Evolutionary conservation across 2,113 vertebrate species (phyloP), one percentile per base, ranked within the genome.

Genomic region (Isichthys henryi): DNA sequence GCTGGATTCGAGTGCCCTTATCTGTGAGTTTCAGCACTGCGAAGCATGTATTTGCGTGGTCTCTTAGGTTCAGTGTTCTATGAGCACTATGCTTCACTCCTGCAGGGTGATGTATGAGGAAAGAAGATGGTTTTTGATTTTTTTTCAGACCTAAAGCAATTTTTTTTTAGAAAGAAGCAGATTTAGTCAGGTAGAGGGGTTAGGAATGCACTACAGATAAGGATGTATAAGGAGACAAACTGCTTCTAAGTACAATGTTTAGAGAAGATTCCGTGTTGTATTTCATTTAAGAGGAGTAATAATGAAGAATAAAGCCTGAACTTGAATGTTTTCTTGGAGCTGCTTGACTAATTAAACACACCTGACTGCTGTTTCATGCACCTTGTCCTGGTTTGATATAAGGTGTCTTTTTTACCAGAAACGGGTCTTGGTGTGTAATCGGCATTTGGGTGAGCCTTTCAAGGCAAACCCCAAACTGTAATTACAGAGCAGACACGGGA

Each of bases 341-440:
- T 10, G n/a, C 70, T n/a, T 80, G 74, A 13, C 31, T 17, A 77
- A 77, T 77, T 77, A 77, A 77, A 77, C 74, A 17, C 35, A 39
- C 35, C 31, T 39, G 89, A 89, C 39, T 56, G 77, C 35, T 87
- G 83, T 27, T 89, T 77, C 58, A 23, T 66, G 11, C 53, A 89
- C 17, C 89, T 92, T 89, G 92, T 91, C 90, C 90, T 70, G 58
- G 91, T 91, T 91, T 93, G 90, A 92, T 92, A 90, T 91, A 74
- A 56, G 49, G 85, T 89, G 46, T 88, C 90, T 66, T 58, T 35
- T 50, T 90, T 77, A 88, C 88, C 90, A 80, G 88, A 92, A 49
- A 90, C 89, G 85, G 88, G 19, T 27, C 1, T 5, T 46, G 70
- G 90, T 91, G 92, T 91, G 92, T 91, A 45, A 88, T 92, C 86